phyloP scores from a whole-genome alignment of 1,140 invertebrate species.

The Neodiprion virginianus region DNA sequence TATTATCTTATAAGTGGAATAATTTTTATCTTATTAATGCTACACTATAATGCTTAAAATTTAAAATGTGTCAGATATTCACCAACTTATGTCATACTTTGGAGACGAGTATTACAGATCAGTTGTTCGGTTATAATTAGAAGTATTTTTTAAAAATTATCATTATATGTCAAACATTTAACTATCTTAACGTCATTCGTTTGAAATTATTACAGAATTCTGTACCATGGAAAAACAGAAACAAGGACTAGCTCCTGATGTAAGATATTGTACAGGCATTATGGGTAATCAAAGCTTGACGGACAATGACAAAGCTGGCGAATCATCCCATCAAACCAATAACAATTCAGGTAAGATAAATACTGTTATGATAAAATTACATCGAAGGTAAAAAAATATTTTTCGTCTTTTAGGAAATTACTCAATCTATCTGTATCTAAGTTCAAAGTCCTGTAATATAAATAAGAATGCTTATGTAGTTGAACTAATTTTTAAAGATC shows the following conservation, averaged over 20 bases:
- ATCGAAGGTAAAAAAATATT: neutral
- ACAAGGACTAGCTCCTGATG: constrained; percentile 23
- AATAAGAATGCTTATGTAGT: constrained; percentile 25
- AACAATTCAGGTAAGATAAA: constrained; percentile 25
- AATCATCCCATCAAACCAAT: constrained; percentile 30
- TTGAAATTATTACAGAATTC: constrained; percentile 34
- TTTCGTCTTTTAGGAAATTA: neutral
- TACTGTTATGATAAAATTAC: neutral
- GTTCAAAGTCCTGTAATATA: neutral
- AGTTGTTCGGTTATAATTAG: no score
- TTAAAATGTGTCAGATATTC: no score
- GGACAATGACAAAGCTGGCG: constrained; percentile 60
- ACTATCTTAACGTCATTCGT: no score
- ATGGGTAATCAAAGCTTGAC: constrained; percentile 44
- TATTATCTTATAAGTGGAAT: no score
- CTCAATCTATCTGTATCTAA: neutral
- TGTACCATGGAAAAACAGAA: constrained; percentile 40
- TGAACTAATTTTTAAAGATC: no score
- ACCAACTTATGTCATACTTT: no score
- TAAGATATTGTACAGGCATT: constrained; percentile 22
- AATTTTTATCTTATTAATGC: no score
- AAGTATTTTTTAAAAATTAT: no score
- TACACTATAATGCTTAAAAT: no score
- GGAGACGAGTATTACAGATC: no score
- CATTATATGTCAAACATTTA: no score